These are phyloP conservation scores for Cottus gobio DNA, from an alignment of 2,113 vertebrate genomes.

Conservation along the genomic window DNA sequence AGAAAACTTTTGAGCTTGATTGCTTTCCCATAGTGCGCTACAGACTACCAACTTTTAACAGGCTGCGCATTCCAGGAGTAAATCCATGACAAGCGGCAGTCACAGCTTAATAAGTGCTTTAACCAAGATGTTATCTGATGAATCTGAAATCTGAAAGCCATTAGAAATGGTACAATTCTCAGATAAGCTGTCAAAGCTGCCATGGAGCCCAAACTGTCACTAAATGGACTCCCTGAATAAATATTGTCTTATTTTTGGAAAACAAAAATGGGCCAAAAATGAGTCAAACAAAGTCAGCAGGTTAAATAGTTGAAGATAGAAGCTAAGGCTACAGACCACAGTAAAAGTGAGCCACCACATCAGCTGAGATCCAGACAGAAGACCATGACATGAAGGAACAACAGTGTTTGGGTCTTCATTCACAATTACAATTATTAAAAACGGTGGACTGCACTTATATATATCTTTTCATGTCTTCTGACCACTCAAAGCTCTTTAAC, in stretches of 20 bases:
- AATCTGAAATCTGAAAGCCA: slow-evolving; percentile 7
- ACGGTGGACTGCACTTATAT: too few relatives aligned
- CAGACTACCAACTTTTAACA: slow-evolving; percentile 65
- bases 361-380: not conserved
- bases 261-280: too few relatives aligned
- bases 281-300: too few relatives aligned
- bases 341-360: not conserved
- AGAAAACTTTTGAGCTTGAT: slow-evolving; percentile 74
- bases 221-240: not conserved
- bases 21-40: slow-evolving; percentile 68
- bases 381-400: not conserved
- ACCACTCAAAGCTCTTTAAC: too few relatives aligned
- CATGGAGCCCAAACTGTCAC: too few relatives aligned
- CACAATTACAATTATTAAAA: not conserved
- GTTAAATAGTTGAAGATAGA: not conserved
- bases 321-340: not conserved
- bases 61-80: slow-evolving; percentile 50
- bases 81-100: slow-evolving; percentile 72
- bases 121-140: slow-evolving; percentile 26
- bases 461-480: too few relatives aligned
- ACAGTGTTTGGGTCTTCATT: not conserved
- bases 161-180: too few relatives aligned
- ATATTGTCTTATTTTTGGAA: not conserved
- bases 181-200: too few relatives aligned
- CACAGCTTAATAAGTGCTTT: slow-evolving; percentile 47